Evolutionary conservation across 2,113 vertebrate species (phyloP).

Genomic region (Periophthalmus modestus): DNA sequence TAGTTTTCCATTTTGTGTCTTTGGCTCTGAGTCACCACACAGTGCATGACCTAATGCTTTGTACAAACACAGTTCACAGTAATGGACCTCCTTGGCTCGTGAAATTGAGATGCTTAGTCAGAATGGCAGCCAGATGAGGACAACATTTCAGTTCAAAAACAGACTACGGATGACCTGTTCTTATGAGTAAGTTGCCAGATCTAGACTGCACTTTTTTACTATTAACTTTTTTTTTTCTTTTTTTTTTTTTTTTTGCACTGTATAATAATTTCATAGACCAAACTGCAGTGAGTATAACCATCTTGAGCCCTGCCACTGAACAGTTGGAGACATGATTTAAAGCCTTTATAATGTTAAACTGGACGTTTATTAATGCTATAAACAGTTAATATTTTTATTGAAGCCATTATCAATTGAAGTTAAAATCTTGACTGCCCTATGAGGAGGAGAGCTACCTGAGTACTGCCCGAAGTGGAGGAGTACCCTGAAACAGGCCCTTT

Average conservation of each 20-base stretch:
- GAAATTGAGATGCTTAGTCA: not conserved
- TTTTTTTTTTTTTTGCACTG: too few relatives aligned
- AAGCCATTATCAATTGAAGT: too few relatives aligned
- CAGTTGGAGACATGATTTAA: conserved; percentile 36
- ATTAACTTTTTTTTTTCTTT: not conserved
- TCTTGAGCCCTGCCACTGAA: too few relatives aligned
- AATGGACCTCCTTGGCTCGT: not conserved
- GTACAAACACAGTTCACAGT: not conserved
- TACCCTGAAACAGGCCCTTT: too few relatives aligned
- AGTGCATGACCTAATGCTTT: not conserved
- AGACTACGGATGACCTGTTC: not conserved
- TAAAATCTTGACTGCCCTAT: too few relatives aligned
- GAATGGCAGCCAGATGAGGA: not conserved
- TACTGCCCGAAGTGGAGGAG: too few relatives aligned
- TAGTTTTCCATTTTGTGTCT: conserved; percentile 2
- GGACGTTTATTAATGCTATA: too few relatives aligned
- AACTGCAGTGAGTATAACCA: not conserved
- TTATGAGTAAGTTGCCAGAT: not conserved
- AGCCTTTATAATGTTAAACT: not conserved
- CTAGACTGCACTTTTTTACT: not conserved
- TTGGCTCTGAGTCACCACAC: not conserved
- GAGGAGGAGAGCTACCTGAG: too few relatives aligned
- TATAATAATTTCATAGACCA: not conserved
- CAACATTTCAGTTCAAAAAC: not conserved
- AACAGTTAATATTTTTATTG: too few relatives aligned